phyloP scores from a whole-genome alignment of 2,797 vertebrate genomes.

The Tapirus indicus region DNA sequence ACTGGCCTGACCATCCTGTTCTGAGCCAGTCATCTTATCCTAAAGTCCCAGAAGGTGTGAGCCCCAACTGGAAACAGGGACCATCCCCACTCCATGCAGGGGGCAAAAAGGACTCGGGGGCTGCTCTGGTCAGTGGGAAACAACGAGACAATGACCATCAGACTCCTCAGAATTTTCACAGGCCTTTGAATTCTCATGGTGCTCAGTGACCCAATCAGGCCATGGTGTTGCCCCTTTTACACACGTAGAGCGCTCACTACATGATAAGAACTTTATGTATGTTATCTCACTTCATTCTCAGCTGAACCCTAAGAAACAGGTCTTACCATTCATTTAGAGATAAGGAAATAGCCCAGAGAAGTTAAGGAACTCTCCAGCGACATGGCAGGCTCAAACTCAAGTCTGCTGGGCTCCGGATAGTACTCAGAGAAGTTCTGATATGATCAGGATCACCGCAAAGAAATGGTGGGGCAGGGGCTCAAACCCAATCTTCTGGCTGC shows the following conservation, averaged over 20 bases:
- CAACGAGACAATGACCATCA: neutral
- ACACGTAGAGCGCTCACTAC: neutral
- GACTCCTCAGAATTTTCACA: neutral
- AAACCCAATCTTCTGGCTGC: neutral
- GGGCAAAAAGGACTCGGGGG: neutral
- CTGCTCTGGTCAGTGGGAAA: neutral
- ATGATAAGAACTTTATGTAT: neutral
- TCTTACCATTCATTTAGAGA: conserved; percentile 4
- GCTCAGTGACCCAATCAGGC: neutral
- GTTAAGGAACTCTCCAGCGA: neutral
- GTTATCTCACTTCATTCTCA: neutral
- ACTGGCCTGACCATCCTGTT: neutral
- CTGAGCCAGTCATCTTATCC: neutral
- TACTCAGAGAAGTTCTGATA: conserved; percentile 21
- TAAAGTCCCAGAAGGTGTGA: neutral
- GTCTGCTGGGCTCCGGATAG: neutral
- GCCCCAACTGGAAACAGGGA: neutral
- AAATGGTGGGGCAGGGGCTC: neutral
- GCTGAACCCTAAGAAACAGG: neutral
- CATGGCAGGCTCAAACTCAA: neutral
- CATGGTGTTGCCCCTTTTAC: neutral
- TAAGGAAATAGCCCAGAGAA: neutral
- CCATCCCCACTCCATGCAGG: neutral
- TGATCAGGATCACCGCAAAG: neutral
- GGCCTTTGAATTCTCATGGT: neutral